Conservation (phyloP, 2,797 vertebrate species). For the Onychomys arenicola region DNA sequence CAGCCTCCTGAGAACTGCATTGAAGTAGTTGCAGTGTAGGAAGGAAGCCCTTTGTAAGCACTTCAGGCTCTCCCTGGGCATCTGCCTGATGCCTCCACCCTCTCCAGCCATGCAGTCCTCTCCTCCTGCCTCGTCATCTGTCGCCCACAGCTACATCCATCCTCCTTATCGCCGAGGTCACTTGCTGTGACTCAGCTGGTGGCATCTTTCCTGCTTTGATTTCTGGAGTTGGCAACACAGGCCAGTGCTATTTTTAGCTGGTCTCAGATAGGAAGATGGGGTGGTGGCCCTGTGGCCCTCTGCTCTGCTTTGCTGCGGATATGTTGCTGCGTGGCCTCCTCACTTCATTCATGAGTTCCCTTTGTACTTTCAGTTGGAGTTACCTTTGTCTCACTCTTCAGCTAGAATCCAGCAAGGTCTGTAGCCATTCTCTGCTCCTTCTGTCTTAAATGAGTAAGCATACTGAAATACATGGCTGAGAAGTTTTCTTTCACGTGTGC, state of each 20-base stretch:
- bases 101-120: not conserved
- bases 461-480: not conserved
- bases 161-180: slow-evolving; percentile 38
- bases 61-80: not conserved
- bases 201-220: slow-evolving; percentile 47
- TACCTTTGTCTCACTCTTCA: slow-evolving; percentile 33
- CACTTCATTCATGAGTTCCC: slow-evolving; percentile 49
- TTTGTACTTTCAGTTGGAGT: not conserved
- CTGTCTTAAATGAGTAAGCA: slow-evolving; percentile 12
- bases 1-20: not conserved
- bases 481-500: slow-evolving; percentile 33
- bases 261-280: not conserved
- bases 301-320: not conserved
- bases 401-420: not conserved
- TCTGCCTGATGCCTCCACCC: not conserved
- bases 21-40: not conserved
- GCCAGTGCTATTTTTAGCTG: slow-evolving; percentile 41
- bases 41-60: not conserved
- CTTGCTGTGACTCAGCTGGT: slow-evolving; percentile 44
- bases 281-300: slow-evolving; percentile 43
- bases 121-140: not conserved
- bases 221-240: slow-evolving; percentile 22
- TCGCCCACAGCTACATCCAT: not conserved
- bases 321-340: not conserved
- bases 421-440: not conserved